A percentile compares a stretch with the other conserved stretches of the same genome.
Conservation (phyloP, 2,797 vertebrate species). For the Danio albolineatus region DNA sequence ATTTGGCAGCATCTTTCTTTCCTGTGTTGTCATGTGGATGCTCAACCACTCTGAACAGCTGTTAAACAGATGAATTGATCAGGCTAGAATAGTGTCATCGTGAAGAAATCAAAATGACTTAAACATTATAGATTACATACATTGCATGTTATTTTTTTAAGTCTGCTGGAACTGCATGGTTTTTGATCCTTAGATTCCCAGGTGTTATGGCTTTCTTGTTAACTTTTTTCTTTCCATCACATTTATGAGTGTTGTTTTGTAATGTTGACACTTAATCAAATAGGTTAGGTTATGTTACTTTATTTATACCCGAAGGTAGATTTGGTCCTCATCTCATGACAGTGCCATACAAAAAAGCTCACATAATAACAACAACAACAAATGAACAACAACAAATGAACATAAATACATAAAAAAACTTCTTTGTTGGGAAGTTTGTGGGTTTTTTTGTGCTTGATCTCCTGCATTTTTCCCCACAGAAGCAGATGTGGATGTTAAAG, state of each 20-base stretch:
- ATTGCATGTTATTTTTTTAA: background rate
- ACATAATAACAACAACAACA: no score
- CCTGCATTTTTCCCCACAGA: conserved; percentile 64
- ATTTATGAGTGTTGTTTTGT: background rate
- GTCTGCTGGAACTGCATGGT: background rate
- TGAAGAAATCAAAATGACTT: background rate
- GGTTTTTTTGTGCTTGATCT: background rate
- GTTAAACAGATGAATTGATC: background rate
- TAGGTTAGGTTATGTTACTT: no score
- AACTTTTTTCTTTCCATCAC: background rate
- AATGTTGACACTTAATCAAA: background rate
- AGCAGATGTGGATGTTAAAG: conserved; percentile 67
- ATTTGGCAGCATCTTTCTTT: conserved; percentile 4
- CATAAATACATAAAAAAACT: no score
- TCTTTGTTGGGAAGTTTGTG: no score
- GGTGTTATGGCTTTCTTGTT: background rate
- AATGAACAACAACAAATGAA: no score
- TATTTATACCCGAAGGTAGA: no score
- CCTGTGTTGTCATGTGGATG: background rate
- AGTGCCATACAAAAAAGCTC: no score
- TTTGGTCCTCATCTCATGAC: no score
- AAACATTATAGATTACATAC: background rate
- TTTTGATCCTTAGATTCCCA: background rate
- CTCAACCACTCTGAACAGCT: background rate
- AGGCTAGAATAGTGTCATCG: background rate